Conservation (phyloP, 2,797 vertebrate species). For the Darevskia nairensis region DNA sequence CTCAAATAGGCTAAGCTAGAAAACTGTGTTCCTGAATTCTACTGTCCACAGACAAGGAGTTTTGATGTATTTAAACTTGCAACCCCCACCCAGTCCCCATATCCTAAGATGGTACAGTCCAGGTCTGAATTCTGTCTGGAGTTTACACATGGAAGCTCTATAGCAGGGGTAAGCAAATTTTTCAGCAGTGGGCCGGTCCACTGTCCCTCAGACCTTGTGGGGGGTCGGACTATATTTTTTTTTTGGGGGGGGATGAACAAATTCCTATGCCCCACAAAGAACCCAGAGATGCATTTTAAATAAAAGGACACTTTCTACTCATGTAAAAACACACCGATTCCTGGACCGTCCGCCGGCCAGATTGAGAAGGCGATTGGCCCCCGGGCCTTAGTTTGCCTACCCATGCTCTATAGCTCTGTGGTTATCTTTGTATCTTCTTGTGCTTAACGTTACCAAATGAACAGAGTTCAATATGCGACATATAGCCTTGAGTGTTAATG, state of each 20-base stretch:
- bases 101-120: neutral
- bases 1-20: neutral
- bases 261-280: too few relatives aligned
- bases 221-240: too few relatives aligned
- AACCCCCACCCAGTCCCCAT: neutral
- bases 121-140: slow-evolving; percentile 25
- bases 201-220: too few relatives aligned
- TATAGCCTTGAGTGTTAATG: slow-evolving; percentile 43
- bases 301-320: too few relatives aligned
- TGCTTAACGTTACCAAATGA: slow-evolving; percentile 48
- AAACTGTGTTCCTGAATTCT: neutral
- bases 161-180: neutral
- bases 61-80: neutral
- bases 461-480: slow-evolving; percentile 29
- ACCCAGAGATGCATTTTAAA: too few relatives aligned
- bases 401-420: too few relatives aligned
- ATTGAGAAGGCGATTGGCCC: too few relatives aligned
- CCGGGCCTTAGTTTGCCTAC: too few relatives aligned
- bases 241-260: too few relatives aligned
- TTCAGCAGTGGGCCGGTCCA: too few relatives aligned
- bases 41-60: neutral
- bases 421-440: neutral
- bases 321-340: too few relatives aligned
- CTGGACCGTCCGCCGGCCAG: too few relatives aligned
- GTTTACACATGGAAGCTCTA: slow-evolving; percentile 38